A percentile compares a stretch with the other conserved stretches of the same genome.
Conservation (phyloP, 2,888 invertebrate genomes). For the Beris morrisii region DNA sequence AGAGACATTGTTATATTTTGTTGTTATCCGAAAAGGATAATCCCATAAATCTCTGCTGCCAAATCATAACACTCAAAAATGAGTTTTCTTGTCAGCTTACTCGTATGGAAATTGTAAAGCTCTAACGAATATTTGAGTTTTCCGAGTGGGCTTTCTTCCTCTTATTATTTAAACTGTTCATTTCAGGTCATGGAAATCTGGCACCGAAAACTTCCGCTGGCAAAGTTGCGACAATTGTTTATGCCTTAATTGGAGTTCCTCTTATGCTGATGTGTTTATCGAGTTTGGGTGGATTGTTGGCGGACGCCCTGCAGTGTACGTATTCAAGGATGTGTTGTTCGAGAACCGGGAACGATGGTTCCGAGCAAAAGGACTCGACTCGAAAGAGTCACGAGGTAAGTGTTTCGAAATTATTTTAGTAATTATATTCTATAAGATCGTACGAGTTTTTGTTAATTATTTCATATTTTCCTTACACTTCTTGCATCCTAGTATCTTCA, state of each 20-base stretch:
- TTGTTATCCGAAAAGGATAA: slow-evolving; percentile 24
- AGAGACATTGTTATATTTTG: too few relatives aligned
- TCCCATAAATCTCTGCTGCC: slow-evolving; percentile 31
- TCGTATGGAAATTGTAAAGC: neutral
- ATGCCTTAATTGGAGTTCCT: slow-evolving; percentile 86
- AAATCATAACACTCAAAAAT: neutral
- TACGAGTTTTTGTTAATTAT: too few relatives aligned
- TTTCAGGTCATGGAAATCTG: slow-evolving; percentile 80
- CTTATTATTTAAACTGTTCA: neutral
- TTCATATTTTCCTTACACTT: too few relatives aligned
- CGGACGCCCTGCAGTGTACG: slow-evolving; percentile 72
- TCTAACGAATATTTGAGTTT: neutral
- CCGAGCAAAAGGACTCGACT: slow-evolving; percentile 6
- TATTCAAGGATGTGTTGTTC: slow-evolving; percentile 46
- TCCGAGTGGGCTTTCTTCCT: neutral
- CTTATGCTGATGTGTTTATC: slow-evolving; percentile 84
- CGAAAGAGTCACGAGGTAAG: slow-evolving; percentile 44
- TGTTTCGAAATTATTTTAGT: slow-evolving; percentile 3
- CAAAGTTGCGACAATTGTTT: slow-evolving; percentile 81
- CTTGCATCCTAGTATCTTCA: too few relatives aligned
- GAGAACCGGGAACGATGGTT: slow-evolving; percentile 5
- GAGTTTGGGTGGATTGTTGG: slow-evolving; percentile 79
- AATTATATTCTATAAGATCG: too few relatives aligned
- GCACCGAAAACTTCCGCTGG: slow-evolving; percentile 82
- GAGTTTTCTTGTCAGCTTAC: neutral